Percentiles rank a stretch among this genome's conserved stretches.
Evolutionary conservation across 2,888 invertebrate species (phyloP).

Genomic region (Drosophila meridiana): DNA sequence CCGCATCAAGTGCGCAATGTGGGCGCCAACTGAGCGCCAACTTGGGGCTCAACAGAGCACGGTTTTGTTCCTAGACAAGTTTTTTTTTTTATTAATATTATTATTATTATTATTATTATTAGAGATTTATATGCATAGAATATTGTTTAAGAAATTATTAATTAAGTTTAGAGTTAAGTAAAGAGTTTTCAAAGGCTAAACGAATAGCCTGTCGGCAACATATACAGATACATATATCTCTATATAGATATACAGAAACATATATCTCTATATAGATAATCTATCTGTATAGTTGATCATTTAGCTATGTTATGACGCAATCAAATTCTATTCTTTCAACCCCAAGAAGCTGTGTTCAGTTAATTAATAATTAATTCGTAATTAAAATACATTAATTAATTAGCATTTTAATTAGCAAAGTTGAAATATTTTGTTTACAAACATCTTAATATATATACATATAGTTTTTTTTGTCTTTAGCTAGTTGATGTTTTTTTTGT

Average conservation of each 20-base stretch:
- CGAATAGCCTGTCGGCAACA: background rate
- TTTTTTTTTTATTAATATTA: conserved; percentile 13
- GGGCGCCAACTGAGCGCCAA: conserved; percentile 84
- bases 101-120: conserved; percentile 6
- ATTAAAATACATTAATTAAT: conserved; percentile 28
- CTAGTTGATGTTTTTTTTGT: conserved; percentile 42
- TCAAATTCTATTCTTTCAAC: conserved; percentile 83
- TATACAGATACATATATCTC: background rate
- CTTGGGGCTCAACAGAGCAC: conserved; percentile 76
- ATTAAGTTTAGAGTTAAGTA: background rate
- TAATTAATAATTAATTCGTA: conserved; percentile 58
- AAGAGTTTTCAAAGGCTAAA: background rate
- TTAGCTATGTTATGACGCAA: conserved; percentile 28
- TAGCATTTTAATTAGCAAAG: conserved; percentile 30
- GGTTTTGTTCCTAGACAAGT: conserved; percentile 84
- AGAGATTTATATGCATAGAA: background rate
- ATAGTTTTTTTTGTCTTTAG: conserved; percentile 22
- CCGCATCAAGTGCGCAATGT: conserved; percentile 85
- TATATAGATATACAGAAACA: conserved; percentile 1
- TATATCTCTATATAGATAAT: background rate
- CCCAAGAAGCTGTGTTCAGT: conserved; percentile 85
- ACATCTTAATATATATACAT: conserved; percentile 3
- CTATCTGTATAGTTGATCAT: conserved; percentile 1
- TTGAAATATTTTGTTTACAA: conserved; percentile 12
- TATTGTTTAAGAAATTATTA: background rate